These are phyloP conservation scores for Phyllotis vaccarum DNA, from an alignment of 2,797 vertebrate genomes.

Conservation along the genomic window DNA sequence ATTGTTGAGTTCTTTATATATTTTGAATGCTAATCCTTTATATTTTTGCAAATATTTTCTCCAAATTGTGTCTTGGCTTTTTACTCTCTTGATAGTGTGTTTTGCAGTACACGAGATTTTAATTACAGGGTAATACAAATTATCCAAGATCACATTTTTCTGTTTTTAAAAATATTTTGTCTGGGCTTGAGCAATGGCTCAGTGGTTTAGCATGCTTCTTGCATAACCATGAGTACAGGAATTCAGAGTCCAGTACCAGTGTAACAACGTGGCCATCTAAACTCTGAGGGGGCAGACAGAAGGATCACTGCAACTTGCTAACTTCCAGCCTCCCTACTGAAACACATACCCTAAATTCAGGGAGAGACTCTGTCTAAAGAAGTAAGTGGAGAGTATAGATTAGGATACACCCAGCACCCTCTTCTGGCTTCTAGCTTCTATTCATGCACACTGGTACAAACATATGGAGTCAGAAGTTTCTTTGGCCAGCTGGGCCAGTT, in stretches of 20 bases:
- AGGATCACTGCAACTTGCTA: neutral
- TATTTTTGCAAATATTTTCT: conserved; percentile 2
- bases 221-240: neutral
- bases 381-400: neutral
- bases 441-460: neutral
- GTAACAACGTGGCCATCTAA: neutral
- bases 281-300: neutral
- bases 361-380: too few relatives aligned
- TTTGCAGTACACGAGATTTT: neutral
- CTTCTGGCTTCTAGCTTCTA: neutral
- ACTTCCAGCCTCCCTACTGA: neutral
- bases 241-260: neutral
- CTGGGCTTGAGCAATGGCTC: neutral
- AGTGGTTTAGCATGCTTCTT: neutral
- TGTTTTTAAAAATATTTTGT: neutral
- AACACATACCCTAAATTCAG: neutral
- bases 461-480: too few relatives aligned
- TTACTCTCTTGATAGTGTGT: neutral
- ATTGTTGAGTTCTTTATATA: neutral
- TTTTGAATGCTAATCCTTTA: neutral
- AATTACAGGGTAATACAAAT: neutral
- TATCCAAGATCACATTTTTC: neutral
- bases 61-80: neutral
- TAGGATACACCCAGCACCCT: neutral
- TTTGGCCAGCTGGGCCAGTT: too few relatives aligned